Percentiles rank a stretch among this genome's conserved stretches.
Evolutionary conservation across 2,113 vertebrate genomes (phyloP).

Genomic region (Silurus asotus): DNA sequence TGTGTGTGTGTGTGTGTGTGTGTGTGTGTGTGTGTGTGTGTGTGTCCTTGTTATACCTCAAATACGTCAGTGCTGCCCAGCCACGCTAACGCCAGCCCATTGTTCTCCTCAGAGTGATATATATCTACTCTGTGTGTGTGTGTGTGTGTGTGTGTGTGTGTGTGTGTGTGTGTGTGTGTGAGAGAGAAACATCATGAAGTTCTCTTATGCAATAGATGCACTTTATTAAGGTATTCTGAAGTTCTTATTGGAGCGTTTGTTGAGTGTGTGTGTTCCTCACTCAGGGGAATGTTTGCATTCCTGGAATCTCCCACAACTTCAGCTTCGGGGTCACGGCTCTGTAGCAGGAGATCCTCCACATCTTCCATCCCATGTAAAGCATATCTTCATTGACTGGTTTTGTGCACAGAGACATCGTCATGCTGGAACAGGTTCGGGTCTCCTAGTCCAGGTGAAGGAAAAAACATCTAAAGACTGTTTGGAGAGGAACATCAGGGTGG

Average conservation of each 20-base stretch:
- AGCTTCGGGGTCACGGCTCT: neutral
- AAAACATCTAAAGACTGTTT: no score
- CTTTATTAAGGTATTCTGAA: neutral
- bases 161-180: conserved; percentile 8
- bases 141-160: conserved; percentile 9
- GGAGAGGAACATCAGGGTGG: no score
- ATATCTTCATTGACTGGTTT: no score
- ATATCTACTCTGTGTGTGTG: conserved; percentile 25
- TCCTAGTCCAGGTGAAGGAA: no score
- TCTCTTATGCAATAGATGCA: neutral
- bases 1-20: conserved; percentile 1
- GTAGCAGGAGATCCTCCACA: neutral
- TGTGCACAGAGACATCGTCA: no score
- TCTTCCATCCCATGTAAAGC: no score
- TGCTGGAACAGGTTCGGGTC: no score
- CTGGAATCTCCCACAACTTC: neutral
- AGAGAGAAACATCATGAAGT: neutral
- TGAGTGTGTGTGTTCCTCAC: neutral
- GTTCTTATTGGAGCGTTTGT: neutral
- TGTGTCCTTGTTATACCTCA: neutral
- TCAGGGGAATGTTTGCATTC: neutral
- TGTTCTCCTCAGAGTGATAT: conserved; percentile 32
- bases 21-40: neutral
- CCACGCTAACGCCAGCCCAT: conserved; percentile 29
- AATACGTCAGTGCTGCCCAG: conserved; percentile 29